Conservation (phyloP, 2,113 vertebrate species). For the Struthio camelus region DNA sequence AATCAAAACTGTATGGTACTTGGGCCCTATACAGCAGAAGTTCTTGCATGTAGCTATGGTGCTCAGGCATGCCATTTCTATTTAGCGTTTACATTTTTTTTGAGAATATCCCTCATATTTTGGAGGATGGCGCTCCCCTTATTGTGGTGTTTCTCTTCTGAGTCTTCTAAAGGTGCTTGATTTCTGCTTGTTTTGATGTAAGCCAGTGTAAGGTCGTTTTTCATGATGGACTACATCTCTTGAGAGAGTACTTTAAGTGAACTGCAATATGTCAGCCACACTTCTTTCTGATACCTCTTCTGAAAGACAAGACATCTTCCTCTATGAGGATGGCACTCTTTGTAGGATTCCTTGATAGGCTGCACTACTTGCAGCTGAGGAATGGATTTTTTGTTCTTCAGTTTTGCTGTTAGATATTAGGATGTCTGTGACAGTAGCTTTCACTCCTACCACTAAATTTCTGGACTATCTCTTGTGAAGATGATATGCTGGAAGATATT, state of each 20-base stretch:
- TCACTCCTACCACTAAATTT: neutral
- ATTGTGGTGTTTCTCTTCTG: neutral
- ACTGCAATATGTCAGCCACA: too few relatives aligned
- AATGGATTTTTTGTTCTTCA: neutral
- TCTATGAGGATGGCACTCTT: neutral
- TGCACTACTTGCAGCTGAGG: neutral
- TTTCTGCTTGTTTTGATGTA: neutral
- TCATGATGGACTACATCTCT: too few relatives aligned
- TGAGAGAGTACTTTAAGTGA: too few relatives aligned
- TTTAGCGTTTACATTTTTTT: neutral
- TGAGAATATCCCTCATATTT: neutral
- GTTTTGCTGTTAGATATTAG: neutral
- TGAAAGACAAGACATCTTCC: neutral
- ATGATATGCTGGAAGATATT: neutral
- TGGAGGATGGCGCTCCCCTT: neutral
- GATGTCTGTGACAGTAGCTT: neutral
- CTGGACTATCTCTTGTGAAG: neutral
- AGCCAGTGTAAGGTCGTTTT: neutral
- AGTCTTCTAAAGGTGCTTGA: neutral
- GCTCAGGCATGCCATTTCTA: rapidly evolving
- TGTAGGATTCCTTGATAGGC: neutral
- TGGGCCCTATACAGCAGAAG: neutral
- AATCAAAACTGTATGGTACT: neutral
- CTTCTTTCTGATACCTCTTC: neutral
- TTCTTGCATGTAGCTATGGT: neutral